Evolutionary conservation across 2,797 vertebrate species (phyloP).

Genomic region (Cottoperca gobio): DNA sequence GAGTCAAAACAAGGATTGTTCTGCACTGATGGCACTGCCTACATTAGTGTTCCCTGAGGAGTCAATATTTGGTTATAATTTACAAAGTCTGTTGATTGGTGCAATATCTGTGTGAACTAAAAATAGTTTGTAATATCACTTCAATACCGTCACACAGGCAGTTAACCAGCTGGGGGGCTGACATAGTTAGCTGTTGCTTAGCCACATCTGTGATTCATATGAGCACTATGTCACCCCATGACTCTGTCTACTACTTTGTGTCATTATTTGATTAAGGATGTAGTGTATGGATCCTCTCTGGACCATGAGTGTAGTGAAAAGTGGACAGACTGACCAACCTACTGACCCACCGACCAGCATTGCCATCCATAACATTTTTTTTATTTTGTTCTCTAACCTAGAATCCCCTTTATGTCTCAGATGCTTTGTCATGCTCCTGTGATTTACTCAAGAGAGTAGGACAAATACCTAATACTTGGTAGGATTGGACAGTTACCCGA

Average conservation of each 20-base stretch:
- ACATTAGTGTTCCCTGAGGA: neutral
- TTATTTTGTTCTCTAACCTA: no score
- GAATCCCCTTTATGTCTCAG: no score
- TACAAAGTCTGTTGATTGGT: neutral
- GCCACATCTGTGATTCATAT: neutral
- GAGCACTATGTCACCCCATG: neutral
- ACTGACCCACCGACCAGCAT: no score
- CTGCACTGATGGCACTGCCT: neutral
- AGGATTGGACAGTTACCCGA: no score
- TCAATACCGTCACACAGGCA: neutral
- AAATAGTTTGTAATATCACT: constrained; percentile 1
- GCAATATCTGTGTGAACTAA: constrained; percentile 6
- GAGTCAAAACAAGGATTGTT: neutral
- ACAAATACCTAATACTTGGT: no score
- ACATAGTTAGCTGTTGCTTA: neutral
- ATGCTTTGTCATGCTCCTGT: no score
- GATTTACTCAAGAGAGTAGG: no score
- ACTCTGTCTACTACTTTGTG: neutral
- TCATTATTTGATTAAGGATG: neutral
- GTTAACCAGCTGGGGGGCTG: neutral
- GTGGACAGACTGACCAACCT: no score
- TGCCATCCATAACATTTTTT: no score
- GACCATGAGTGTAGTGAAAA: no score
- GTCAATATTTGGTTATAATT: neutral
- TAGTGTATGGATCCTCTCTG: no score